phyloP scores from a whole-genome alignment of 2,888 invertebrate genomes.

The Allolobophora icterica region DNA sequence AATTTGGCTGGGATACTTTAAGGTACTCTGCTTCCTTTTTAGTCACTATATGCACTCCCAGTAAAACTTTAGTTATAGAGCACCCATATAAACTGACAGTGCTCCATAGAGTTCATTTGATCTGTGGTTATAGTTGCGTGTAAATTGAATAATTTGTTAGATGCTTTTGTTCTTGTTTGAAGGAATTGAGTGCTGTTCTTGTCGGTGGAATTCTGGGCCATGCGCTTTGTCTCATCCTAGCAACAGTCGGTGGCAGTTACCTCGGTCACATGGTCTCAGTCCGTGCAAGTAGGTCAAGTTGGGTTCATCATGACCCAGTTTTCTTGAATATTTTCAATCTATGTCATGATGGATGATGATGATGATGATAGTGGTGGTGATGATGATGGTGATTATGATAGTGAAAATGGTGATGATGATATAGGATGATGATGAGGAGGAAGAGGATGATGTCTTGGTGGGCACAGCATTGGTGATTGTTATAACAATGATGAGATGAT shows the following conservation, averaged over 20 bases:
- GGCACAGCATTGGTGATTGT: no score
- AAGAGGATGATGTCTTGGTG: no score
- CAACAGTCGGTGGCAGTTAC: not conserved
- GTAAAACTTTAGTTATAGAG: no score
- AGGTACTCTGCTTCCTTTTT: no score
- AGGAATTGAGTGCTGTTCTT: not conserved
- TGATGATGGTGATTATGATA: no score
- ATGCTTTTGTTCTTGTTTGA: not conserved
- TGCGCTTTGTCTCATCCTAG: constrained; percentile 1
- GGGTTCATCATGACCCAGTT: not conserved
- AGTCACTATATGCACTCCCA: no score
- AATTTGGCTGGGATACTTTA: no score
- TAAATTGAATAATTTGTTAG: not conserved
- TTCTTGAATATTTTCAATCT: not conserved
- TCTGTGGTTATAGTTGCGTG: not conserved
- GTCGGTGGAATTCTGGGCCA: not conserved
- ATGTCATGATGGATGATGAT: not conserved
- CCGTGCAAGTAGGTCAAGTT: not conserved
- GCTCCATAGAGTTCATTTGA: no score
- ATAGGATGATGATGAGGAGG: no score
- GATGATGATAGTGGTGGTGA: not conserved
- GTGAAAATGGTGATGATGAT: no score
- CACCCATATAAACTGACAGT: no score
- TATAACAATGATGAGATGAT: no score
- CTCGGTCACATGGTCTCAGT: not conserved